phyloP scores from a whole-genome alignment of 2,113 vertebrate species.

The Deroptyus accipitrinus region DNA sequence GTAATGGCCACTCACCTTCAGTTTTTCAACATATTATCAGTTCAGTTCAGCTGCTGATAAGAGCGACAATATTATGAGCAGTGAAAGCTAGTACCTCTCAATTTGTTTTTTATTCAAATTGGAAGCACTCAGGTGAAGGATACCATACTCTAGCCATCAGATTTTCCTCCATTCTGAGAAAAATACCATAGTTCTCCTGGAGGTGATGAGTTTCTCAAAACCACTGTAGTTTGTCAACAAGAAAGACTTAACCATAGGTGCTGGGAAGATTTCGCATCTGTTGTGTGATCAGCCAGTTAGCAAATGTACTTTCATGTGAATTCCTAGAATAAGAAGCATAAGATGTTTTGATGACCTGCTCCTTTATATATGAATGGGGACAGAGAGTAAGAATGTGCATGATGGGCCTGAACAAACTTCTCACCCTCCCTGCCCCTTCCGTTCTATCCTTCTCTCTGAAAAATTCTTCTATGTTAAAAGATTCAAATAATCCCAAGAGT shows the following conservation, averaged over 20 bases:
- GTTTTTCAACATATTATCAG: constrained; percentile 26
- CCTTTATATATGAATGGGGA: background rate
- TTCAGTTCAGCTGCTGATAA: constrained; percentile 52
- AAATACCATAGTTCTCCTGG: background rate
- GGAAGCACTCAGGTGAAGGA: constrained; percentile 13
- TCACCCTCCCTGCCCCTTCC: background rate
- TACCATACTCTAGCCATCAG: background rate
- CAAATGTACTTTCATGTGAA: background rate
- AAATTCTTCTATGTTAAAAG: background rate
- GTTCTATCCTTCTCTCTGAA: background rate
- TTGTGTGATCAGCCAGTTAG: background rate
- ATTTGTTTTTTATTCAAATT: constrained; percentile 51
- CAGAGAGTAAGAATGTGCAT: background rate
- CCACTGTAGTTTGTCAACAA: background rate
- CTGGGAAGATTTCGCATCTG: background rate
- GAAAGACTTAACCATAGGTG: background rate
- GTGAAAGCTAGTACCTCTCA: constrained; percentile 1
- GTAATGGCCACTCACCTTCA: background rate
- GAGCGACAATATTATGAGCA: constrained; percentile 11
- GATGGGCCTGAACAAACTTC: background rate
- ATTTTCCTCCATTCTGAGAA: constrained; percentile 29
- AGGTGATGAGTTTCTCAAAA: background rate
- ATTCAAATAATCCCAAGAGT: background rate
- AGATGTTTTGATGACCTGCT: background rate
- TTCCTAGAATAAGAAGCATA: background rate